Percentiles rank a stretch among this genome's conserved stretches.
These are phyloP conservation scores for Eumeta japonica DNA, from an alignment of 1,140 invertebrate species.

Conservation along the genomic window DNA sequence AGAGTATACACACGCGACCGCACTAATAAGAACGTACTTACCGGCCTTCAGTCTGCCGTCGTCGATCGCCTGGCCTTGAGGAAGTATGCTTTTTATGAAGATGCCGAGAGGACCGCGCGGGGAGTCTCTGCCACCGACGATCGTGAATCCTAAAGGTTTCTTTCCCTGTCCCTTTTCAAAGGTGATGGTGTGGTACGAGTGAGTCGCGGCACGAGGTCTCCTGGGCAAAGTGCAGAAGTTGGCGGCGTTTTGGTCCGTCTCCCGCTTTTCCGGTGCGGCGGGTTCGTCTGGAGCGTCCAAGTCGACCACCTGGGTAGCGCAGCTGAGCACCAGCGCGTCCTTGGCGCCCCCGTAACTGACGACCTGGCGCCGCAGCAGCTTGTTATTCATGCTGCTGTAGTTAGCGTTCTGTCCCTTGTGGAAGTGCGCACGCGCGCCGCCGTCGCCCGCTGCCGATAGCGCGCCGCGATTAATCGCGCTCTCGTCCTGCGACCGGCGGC, in stretches of 20 bases:
- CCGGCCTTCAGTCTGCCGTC: slow-evolving; percentile 81
- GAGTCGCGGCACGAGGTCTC: slow-evolving; percentile 64
- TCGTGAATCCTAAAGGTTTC: slow-evolving; percentile 86
- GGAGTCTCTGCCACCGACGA: slow-evolving; percentile 87
- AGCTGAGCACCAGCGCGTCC: slow-evolving; percentile 44
- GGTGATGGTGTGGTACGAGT: slow-evolving; percentile 72
- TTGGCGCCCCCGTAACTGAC: slow-evolving; percentile 56
- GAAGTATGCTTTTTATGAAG: slow-evolving; percentile 88
- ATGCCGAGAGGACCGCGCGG: slow-evolving; percentile 85
- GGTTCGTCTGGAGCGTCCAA: slow-evolving; percentile 43
- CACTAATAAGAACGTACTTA: no score
- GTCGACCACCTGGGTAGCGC: slow-evolving; percentile 43
- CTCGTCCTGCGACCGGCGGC: slow-evolving; percentile 41
- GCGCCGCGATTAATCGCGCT: slow-evolving; percentile 40
- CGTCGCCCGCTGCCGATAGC: slow-evolving; percentile 45
- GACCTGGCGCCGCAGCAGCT: slow-evolving; percentile 56
- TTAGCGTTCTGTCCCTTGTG: slow-evolving; percentile 60
- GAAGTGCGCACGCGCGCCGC: slow-evolving; percentile 55
- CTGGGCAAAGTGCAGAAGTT: slow-evolving; percentile 72
- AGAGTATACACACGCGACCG: no score
- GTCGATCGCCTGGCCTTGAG: slow-evolving; percentile 83
- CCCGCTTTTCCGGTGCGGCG: slow-evolving; percentile 25
- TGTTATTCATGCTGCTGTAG: slow-evolving; percentile 61
- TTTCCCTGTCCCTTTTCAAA: slow-evolving; percentile 82
- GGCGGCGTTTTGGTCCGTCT: slow-evolving; percentile 51